Evolutionary conservation across 1,140 invertebrate species (phyloP).

Genomic region (Ephestia elutella): DNA sequence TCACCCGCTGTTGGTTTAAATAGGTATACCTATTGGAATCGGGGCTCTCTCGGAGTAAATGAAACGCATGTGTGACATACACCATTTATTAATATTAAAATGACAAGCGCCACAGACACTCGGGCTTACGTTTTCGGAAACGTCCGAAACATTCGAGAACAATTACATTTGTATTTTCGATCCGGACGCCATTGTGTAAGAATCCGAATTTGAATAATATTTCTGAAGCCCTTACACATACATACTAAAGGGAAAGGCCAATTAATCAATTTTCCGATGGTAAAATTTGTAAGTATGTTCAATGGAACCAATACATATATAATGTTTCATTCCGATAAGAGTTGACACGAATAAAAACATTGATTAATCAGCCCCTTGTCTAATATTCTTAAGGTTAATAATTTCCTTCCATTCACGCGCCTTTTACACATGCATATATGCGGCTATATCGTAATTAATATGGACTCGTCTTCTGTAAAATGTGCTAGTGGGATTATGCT

Average conservation of each 20-base stretch:
- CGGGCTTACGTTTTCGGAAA: conserved; percentile 14
- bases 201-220: background rate
- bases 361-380: background rate
- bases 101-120: conserved; percentile 48
- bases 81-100: conserved; percentile 49
- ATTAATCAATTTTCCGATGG: background rate
- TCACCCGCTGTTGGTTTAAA: background rate
- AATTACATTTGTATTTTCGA: background rate
- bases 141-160: background rate
- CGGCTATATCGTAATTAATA: background rate
- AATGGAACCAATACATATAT: too few relatives aligned
- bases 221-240: background rate
- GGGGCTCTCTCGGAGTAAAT: conserved; percentile 22
- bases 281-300: too few relatives aligned
- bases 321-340: background rate
- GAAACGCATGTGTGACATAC: conserved; percentile 40
- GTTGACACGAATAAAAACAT: background rate
- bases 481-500: background rate
- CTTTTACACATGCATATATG: background rate
- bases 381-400: background rate
- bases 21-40: background rate
- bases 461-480: background rate
- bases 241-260: background rate
- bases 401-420: background rate
- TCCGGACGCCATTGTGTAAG: background rate